A percentile compares a stretch with the other conserved stretches of the same genome.
phyloP scores from a whole-genome alignment of 2,888 invertebrate genomes.

The Euspilapteryx auroguttella region DNA sequence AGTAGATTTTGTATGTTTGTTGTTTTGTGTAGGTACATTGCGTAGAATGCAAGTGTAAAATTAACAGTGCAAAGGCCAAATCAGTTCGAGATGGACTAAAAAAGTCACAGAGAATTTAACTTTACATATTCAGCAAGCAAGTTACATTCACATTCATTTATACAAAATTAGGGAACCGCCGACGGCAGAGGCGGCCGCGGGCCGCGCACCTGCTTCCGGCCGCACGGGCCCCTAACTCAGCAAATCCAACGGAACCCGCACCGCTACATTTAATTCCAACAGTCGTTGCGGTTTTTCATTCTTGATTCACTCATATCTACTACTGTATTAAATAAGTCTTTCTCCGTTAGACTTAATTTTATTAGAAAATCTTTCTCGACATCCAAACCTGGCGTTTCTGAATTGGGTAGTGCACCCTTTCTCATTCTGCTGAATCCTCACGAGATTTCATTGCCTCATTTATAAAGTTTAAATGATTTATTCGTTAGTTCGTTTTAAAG shows the following conservation, averaged over 20 bases:
- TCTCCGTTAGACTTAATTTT: too few relatives aligned
- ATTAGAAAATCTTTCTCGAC: too few relatives aligned
- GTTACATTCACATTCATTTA: constrained; percentile 5
- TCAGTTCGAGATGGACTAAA: not conserved
- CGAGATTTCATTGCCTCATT: constrained; percentile 5
- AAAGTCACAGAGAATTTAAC: not conserved
- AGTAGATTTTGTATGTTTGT: too few relatives aligned
- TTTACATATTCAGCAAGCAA: constrained; percentile 3
- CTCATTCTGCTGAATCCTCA: constrained; percentile 6
- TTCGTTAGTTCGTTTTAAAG: constrained; percentile 1
- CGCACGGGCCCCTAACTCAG: constrained; percentile 40
- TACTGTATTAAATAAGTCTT: too few relatives aligned
- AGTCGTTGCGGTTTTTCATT: constrained; percentile 7
- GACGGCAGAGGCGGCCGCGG: constrained; percentile 20
- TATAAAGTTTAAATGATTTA: constrained; percentile 5
- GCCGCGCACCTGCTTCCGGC: constrained; percentile 38
- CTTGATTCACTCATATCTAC: too few relatives aligned
- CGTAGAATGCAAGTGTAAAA: too few relatives aligned
- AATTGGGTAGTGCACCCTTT: not conserved
- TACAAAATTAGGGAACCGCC: constrained; percentile 45
- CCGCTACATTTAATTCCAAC: constrained; percentile 40
- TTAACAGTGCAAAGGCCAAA: too few relatives aligned
- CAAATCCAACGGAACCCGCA: constrained; percentile 25
- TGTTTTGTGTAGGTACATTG: too few relatives aligned
- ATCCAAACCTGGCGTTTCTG: not conserved